Evolutionary conservation across 2,113 vertebrate species (phyloP), one percentile per base, ranked within the genome.

Genomic region (Catharus fuscescens): DNA sequence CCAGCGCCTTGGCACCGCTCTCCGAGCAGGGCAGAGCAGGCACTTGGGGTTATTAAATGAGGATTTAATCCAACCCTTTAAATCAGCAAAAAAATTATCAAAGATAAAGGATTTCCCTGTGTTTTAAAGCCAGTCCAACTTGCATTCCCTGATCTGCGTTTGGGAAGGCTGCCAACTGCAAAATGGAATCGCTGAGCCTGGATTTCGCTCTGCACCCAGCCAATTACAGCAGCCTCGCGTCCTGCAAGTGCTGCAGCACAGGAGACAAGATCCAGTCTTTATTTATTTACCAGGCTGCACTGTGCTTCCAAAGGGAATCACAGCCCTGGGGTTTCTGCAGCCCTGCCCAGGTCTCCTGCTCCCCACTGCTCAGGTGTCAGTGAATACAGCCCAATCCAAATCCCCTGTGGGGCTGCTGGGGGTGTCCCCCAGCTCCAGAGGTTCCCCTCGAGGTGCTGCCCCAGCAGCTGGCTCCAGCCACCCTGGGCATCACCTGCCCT

Each of bases 151-250:
- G 79, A 80, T 73, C 95, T 80, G 86, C 0, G 1, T 72, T 93
- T 95, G 94, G 97, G 96, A 96, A 96, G 60, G 53, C 80, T 96
- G 95, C 95, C 97, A 98, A 73, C 86, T 87, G 89, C 71, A 86
- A 95, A 96, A 96, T 96, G 95, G 94, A 96, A 97, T 97, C 19
- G 72, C 84, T 95, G 94, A 96, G 96, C 86, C 88, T 93, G 94
- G 87, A 61, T 95, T 95, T 93, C 32, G 5, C 74, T 96, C 93
- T 83, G 95, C 94, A 86, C 50, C 93, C 94, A 96, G 85, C 88
- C 96, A 93, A 54, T 96, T 89, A 90, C 5, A 0, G 76, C 14
- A 0, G 71, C 76, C 85, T 18, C 52, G 6, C 57, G 29, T 48
- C 92, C 88, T 44, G 24, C 8, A 25, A 89, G 86, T 42, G 88